Percentiles rank a stretch among this genome's conserved stretches.
phyloP scores from a whole-genome alignment of 2,888 invertebrate species.

The Rhopalosiphum nymphaeae region DNA sequence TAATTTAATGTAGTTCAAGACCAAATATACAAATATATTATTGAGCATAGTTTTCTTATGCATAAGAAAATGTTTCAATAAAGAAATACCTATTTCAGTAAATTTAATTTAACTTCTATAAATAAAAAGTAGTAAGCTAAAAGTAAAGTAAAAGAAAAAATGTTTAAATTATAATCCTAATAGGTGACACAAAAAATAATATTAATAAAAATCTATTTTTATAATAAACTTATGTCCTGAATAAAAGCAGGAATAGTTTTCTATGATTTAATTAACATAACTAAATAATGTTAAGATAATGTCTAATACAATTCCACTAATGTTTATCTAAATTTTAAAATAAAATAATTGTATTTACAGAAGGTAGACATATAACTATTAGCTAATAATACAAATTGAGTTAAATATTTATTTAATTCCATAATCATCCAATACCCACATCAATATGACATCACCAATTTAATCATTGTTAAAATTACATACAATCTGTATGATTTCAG shows the following conservation, averaged over 20 bases:
- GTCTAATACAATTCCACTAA: background rate
- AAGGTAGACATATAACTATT: background rate
- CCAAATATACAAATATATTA: background rate
- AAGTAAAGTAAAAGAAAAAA: background rate
- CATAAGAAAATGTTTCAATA: background rate
- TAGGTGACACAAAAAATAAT: background rate
- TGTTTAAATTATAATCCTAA: background rate
- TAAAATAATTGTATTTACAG: background rate
- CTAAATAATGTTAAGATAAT: background rate
- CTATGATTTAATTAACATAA: too few relatives aligned
- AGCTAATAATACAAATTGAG: background rate
- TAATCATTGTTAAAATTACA: background rate
- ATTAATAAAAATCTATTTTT: background rate
- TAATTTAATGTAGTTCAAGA: background rate
- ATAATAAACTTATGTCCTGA: background rate
- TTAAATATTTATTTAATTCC: background rate
- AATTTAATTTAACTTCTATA: background rate
- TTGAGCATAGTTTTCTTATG: background rate
- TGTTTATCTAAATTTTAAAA: background rate
- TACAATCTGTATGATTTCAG: conserved; percentile 23
- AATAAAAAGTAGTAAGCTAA: background rate
- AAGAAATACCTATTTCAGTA: background rate
- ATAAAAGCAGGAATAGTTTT: background rate
- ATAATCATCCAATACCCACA: background rate
- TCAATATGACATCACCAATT: background rate